phyloP scores from a whole-genome alignment of 2,113 vertebrate species.

The Calidris pygmaea region DNA sequence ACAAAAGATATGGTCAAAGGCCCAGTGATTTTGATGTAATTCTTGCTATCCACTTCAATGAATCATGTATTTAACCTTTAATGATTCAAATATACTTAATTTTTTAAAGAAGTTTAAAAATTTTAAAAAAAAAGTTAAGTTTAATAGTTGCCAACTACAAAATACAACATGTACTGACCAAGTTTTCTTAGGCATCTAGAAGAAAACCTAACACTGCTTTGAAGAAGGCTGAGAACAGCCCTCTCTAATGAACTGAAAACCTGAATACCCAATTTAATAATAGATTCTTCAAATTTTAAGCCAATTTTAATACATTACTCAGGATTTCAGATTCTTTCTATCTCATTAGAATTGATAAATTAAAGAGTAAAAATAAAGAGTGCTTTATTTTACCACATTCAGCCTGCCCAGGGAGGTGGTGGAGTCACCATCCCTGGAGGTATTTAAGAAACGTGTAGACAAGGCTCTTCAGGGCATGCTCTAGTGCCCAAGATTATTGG shows the following conservation, averaged over 20 bases:
- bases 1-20: not conserved
- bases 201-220: not conserved
- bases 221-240: not conserved
- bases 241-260: not conserved
- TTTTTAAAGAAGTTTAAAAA: too few species aligned
- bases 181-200: not conserved
- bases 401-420: too few species aligned
- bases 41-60: not conserved
- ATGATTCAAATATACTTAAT: not conserved
- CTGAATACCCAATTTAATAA: not conserved
- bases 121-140: not conserved
- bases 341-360: not conserved
- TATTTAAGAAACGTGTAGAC: too few species aligned
- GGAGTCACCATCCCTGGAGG: too few species aligned
- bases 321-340: not conserved
- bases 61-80: not conserved
- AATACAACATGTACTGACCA: not conserved
- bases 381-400: not conserved
- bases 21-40: not conserved
- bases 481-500: too few species aligned
- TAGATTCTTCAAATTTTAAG: not conserved
- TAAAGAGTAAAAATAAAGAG: not conserved
- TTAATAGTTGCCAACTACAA: not conserved
- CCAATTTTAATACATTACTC: not conserved
- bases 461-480: too few species aligned